Base-by-base conservation (phyloP, 2,888 invertebrate species). In the Habroteleia sp. region DNA sequence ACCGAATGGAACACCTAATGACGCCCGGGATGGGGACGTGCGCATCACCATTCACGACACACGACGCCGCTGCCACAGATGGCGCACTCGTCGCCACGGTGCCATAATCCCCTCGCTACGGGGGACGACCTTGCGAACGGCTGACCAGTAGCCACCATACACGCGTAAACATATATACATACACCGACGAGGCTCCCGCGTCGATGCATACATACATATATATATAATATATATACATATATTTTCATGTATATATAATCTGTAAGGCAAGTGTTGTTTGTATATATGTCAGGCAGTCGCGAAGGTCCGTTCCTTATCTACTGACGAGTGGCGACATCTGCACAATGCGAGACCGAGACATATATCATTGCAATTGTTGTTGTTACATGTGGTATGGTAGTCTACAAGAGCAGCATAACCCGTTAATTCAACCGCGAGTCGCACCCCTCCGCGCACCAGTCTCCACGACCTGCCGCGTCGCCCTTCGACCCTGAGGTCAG, bases 1-100 rank as follows among this genome's bases (percentile, higher is more conserved):
- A 92, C 92, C 60, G 97, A 97, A 88, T 97, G 97, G 97, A 93
- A 94, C 89, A 95, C 96, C 93, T 96, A 95, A 95, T 90, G 85
- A 78, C 71, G 50, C 46, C 66, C 31, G 6, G 50, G 10, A 14
- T 62, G 60, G 56, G 42, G 37, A 14, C 60, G 60, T 39, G 60
- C 46, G 60, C 48, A 39, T 48, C 58, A 39, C 63, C 56, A 37
- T 48, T 52, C 44, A 48, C 60, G 20, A 60, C 48, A 35, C 46
- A 83, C 81, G 74, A 80, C 81, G 79, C 73, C 73, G 76, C 80
- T 72, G 73, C 77, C 74, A 65, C 78, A 77, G 76, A 78, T 78
- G 79, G 56, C 80, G 80, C 80, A 82, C 80, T 83, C 68, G 68
- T 78, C 83, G 84, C 81, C 84, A 62, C 80, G 87, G 88, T 88